Conservation (phyloP, 2,888 invertebrate species). For the Pterostichus madidus region DNA sequence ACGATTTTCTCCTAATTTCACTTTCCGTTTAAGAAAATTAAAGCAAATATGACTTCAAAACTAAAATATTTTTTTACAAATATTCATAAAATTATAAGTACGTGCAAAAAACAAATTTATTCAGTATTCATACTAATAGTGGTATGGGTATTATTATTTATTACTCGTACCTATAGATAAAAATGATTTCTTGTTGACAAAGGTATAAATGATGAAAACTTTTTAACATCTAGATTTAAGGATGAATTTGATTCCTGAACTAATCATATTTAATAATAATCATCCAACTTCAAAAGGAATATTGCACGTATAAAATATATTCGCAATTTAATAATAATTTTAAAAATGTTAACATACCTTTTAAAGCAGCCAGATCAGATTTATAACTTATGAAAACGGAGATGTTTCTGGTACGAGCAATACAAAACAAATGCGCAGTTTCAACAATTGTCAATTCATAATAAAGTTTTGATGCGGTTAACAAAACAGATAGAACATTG, state of each 20-base stretch:
- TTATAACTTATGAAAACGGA: background rate
- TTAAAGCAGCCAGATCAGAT: background rate
- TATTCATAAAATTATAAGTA: slow-evolving; percentile 6
- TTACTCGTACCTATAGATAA: slow-evolving; percentile 1
- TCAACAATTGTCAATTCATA: slow-evolving; percentile 23
- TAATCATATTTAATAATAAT: no score
- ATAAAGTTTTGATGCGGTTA: slow-evolving; percentile 1
- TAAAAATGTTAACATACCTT: background rate
- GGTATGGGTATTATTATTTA: no score
- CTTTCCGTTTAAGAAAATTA: no score
- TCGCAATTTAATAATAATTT: no score
- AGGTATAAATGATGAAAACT: slow-evolving; percentile 9
- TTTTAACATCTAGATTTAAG: background rate
- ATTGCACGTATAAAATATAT: no score
- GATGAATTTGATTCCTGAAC: no score
- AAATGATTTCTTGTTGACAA: slow-evolving; percentile 1
- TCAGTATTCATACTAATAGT: slow-evolving; percentile 22
- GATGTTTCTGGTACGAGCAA: background rate
- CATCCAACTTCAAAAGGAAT: no score
- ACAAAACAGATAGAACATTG: background rate
- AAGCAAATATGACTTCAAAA: background rate
- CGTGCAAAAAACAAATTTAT: slow-evolving; percentile 21
- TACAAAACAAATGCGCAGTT: background rate
- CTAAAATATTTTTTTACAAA: background rate
- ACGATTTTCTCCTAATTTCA: no score